Evolutionary conservation across 2,888 invertebrate species (phyloP).

Genomic region (Drosophila antonietae): DNA sequence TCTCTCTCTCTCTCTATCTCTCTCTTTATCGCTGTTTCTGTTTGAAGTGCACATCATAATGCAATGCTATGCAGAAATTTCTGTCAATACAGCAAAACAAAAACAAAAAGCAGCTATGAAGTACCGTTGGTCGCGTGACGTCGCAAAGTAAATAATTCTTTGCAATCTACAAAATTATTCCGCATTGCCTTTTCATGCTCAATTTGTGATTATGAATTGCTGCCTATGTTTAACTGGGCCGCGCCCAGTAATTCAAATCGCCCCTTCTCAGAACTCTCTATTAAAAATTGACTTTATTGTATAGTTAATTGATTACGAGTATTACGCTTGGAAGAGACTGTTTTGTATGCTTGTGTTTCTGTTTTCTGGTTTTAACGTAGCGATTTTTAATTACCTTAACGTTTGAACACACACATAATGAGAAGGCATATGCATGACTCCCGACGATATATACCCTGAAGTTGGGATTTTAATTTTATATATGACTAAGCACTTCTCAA

Average conservation of each 20-base stretch:
- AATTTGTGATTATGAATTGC: constrained; percentile 59
- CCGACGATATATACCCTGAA: background rate
- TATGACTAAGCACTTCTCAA: constrained; percentile 8
- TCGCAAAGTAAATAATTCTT: constrained; percentile 49
- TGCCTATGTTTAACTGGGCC: constrained; percentile 30
- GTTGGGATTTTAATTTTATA: constrained; percentile 11
- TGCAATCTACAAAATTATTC: constrained; percentile 49
- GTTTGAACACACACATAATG: background rate
- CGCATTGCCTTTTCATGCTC: constrained; percentile 49
- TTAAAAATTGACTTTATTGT: constrained; percentile 34
- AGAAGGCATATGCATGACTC: background rate
- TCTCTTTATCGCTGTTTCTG: background rate
- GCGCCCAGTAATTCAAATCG: background rate
- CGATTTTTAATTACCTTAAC: constrained; percentile 25
- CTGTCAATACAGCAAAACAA: constrained; percentile 16
- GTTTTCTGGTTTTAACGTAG: constrained; percentile 8
- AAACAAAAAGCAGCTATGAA: constrained; percentile 39
- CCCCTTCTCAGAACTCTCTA: background rate
- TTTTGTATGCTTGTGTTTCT: constrained; percentile 28
- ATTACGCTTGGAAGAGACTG: constrained; percentile 14
- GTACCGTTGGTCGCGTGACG: constrained; percentile 60
- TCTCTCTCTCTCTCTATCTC: background rate
- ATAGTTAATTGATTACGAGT: constrained; percentile 50
- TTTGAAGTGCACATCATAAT: constrained; percentile 18
- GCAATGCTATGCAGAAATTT: constrained; percentile 29